These are phyloP conservation scores for Aphis gossypii DNA, from an alignment of 1,140 invertebrate genomes.

Conservation along the genomic window DNA sequence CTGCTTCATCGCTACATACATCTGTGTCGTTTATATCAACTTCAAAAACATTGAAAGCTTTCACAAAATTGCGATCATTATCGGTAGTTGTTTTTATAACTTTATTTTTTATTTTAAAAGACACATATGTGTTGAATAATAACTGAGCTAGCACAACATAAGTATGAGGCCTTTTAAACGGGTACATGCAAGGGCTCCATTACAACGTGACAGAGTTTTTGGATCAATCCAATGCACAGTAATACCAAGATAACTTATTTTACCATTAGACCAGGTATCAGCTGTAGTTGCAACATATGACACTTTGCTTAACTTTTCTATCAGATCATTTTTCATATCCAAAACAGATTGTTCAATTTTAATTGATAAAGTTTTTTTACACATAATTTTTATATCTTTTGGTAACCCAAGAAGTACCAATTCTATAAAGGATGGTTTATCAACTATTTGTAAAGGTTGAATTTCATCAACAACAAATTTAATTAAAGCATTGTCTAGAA, in stretches of 20 bases:
- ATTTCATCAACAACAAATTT: constrained; percentile 15
- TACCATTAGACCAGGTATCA: neutral
- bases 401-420: neutral
- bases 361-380: neutral
- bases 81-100: neutral
- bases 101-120: neutral
- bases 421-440: neutral
- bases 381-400: neutral
- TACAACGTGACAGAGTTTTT: neutral
- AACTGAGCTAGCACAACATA: neutral
- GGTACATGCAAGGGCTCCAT: neutral
- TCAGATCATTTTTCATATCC: neutral
- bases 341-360: neutral
- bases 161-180: neutral
- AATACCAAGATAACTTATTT: neutral
- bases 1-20: neutral
- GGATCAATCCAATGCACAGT: constrained; percentile 19
- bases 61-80: neutral
- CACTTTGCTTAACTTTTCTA: neutral
- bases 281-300: neutral
- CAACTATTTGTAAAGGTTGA: neutral
- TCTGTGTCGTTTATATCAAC: neutral
- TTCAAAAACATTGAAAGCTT: neutral
- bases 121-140: neutral
- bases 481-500: neutral